Evolutionary conservation across 2,113 vertebrate species (phyloP), one percentile per base, ranked within the genome.

Genomic region (Eurystomus gularis): DNA sequence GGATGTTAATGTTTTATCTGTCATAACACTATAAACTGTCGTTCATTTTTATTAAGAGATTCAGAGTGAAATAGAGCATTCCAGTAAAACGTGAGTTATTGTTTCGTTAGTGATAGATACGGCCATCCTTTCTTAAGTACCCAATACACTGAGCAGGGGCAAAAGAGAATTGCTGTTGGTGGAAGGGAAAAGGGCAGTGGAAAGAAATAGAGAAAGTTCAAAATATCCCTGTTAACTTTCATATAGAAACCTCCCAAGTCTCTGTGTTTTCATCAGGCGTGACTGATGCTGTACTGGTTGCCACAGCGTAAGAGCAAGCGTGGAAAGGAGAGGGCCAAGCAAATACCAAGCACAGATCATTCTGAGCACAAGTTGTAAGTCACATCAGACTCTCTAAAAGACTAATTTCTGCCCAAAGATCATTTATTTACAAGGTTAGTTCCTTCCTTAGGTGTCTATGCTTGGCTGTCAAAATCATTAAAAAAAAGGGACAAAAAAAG

Each of bases 1-100:
- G 81, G 33, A 75, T 68, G 46, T 69, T 96, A 82, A 88, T 72
- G 66, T 91, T 91, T 89, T 55, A 75, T 79, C 69, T 81, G 51
- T 58, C 68, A 78, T 82, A 84, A 60, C 1, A 1, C 44, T 54
- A 62, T 82, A 94, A 86, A 69, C 17, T 44, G 58, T 79, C 52
- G 71, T 86, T 97, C 64, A 76, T 88, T 95, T 93, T 96, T 94
- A 96, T 92, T 95, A 89, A 95, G 78, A 85, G 51, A 89, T 86
- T 61, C 72, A 90, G 84, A 92, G 60, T 89, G 88, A 97, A 98
- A 78, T 3, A 83, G 29, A 90, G 10, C 6, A 31, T 51, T 72
- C 44, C 20, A 60, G 48, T 68, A 57, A 90, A 94, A 88, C 9
- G 33, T 28, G 55, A 82, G 86, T 84, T 88, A 76, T 90, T 86